Conservation (phyloP, 92 coral and sea anemone genomes). For the Anthopleura xanthogrammica region DNA sequence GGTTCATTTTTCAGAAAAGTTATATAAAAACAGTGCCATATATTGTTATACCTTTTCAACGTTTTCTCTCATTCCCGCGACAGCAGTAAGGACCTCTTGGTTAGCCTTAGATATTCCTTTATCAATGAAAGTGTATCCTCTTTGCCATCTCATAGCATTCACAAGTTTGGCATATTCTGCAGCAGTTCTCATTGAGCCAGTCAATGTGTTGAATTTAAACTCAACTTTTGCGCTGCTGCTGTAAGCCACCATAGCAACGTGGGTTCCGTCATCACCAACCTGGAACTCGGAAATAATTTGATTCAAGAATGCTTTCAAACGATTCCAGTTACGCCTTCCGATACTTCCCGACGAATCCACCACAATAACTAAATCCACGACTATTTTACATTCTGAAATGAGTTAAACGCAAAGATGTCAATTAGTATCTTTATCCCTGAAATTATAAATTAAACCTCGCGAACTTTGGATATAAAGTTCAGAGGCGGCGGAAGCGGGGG, state of each 20-base stretch:
- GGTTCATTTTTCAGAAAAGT: no score
- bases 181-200: slow-evolving; percentile 14
- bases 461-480: no score
- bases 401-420: background rate
- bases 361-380: slow-evolving; percentile 47
- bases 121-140: slow-evolving; percentile 59
- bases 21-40: no score
- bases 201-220: slow-evolving; percentile 48
- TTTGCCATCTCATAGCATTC: slow-evolving; percentile 19
- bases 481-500: no score
- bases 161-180: slow-evolving; percentile 9
- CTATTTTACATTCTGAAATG: slow-evolving; percentile 29
- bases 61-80: slow-evolving; percentile 49
- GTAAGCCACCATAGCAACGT: slow-evolving; percentile 44
- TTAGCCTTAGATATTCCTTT: slow-evolving; percentile 38
- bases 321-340: slow-evolving; percentile 38
- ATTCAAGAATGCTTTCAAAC: slow-evolving; percentile 32
- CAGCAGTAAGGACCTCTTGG: slow-evolving; percentile 30
- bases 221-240: slow-evolving; percentile 34
- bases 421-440: no score
- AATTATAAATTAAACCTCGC: no score
- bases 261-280: slow-evolving; percentile 32
- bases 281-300: slow-evolving; percentile 23
- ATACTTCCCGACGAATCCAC: slow-evolving; percentile 70
- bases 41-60: slow-evolving; percentile 28